These are phyloP conservation scores for Halcyon badia DNA, from an alignment of 2,797 vertebrate genomes.

Conservation along the genomic window DNA sequence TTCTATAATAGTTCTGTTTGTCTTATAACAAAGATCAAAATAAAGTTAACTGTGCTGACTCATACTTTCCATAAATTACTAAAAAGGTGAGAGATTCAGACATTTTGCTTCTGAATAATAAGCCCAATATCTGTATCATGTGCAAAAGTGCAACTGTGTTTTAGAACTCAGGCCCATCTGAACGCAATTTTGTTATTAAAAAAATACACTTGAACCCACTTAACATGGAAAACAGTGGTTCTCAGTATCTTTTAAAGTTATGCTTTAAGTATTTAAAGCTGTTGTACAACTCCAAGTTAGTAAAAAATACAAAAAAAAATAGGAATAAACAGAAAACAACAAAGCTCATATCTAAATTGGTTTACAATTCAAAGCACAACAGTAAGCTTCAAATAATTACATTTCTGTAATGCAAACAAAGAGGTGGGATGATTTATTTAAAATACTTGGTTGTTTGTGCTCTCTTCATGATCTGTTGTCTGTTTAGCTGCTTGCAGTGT, in stretches of 20 bases:
- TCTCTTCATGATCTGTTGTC: neutral
- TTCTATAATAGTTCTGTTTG: neutral
- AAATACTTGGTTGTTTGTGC: constrained; percentile 56
- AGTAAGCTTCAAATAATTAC: constrained; percentile 59
- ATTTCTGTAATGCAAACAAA: constrained; percentile 5
- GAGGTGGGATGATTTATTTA: constrained; percentile 35
- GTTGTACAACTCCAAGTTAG: neutral
- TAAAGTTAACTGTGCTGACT: constrained; percentile 54
- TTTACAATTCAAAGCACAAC: constrained; percentile 73
- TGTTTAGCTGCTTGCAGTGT: constrained; percentile 86
- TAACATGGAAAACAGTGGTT: neutral
- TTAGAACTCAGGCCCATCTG: constrained; percentile 49
- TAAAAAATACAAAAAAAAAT: neutral
- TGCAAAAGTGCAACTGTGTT: constrained; percentile 47
- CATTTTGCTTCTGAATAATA: constrained; percentile 7
- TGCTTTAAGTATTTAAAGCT: neutral
- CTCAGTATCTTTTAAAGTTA: neutral
- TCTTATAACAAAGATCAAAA: constrained; percentile 41
- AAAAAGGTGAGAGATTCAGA: constrained; percentile 37
- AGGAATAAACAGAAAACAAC: constrained; percentile 30
- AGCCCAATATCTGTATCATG: constrained; percentile 30
- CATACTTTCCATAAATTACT: constrained; percentile 43
- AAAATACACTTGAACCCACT: neutral
- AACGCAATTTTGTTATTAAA: constrained; percentile 4
- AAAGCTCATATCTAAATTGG: constrained; percentile 56